Evolutionary conservation across 2,797 vertebrate species (phyloP).

Genomic region (Pyrocephalus nanus): DNA sequence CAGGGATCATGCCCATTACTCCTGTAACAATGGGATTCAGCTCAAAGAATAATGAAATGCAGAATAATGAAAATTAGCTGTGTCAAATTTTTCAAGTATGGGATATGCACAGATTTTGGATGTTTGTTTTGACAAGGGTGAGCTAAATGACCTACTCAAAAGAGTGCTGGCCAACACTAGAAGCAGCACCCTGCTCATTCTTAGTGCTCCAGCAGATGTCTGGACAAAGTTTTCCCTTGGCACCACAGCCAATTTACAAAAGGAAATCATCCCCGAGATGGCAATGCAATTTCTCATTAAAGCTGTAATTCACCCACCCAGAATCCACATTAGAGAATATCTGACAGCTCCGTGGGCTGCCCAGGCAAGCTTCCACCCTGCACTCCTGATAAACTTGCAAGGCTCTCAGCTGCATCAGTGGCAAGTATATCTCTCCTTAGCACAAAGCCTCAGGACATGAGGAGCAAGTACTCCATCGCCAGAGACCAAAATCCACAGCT

Average conservation of each 20-base stretch:
- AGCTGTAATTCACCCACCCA: background rate
- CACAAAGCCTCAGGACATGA: background rate
- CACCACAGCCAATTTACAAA: background rate
- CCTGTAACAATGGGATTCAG: background rate
- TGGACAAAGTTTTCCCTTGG: background rate
- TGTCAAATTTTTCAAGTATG: background rate
- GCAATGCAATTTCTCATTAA: background rate
- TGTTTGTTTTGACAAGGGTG: background rate
- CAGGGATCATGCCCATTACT: background rate
- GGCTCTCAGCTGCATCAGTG: background rate
- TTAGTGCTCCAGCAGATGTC: background rate
- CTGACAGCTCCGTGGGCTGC: background rate
- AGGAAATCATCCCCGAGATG: background rate
- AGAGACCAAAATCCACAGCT: background rate
- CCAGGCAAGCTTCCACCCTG: background rate
- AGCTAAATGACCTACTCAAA: background rate
- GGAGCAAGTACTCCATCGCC: background rate
- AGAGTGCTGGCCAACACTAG: background rate
- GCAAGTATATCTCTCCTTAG: accelerated
- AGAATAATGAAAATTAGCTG: too few relatives aligned
- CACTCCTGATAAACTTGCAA: background rate
- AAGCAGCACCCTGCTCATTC: background rate
- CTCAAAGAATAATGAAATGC: background rate
- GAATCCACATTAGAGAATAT: background rate
- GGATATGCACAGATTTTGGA: background rate